These are phyloP conservation scores for Odontomachus brunneus DNA, from an alignment of 1,140 invertebrate genomes.

Conservation along the genomic window DNA sequence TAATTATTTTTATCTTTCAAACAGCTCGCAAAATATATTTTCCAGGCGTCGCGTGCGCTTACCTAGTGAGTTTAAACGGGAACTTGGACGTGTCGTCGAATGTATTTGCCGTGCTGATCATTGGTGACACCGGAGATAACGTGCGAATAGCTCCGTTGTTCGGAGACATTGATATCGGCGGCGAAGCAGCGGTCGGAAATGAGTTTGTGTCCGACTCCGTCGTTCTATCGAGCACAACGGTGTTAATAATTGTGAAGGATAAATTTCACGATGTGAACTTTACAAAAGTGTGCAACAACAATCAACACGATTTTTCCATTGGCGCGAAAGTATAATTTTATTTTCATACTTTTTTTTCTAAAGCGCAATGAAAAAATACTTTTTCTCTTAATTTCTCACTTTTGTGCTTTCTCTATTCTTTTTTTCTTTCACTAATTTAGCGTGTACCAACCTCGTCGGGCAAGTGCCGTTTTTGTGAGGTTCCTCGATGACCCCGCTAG, in stretches of 20 bases:
- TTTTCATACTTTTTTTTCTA: conserved; percentile 3
- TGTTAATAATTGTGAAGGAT: not conserved
- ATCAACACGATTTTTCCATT: conserved; percentile 5
- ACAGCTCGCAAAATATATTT: not conserved
- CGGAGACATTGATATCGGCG: conserved; percentile 68
- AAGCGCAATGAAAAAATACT: not conserved
- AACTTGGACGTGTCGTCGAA: conserved; percentile 61
- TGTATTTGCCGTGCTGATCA: conserved; percentile 49
- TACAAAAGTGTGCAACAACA: conserved; percentile 23
- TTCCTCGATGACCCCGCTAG: conserved; percentile 90
- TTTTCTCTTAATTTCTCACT: too few relatives aligned
- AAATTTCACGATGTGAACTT: not conserved
- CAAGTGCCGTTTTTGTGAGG: conserved; percentile 75
- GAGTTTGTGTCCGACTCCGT: conserved; percentile 91
- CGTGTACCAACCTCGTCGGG: conserved; percentile 66
- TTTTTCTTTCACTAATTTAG: conserved; percentile 13
- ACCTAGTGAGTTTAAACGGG: conserved; percentile 71
- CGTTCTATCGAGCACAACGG: conserved; percentile 84
- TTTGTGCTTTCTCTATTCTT: not conserved
- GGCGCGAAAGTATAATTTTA: not conserved
- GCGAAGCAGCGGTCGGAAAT: conserved; percentile 79
- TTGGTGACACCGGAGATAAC: conserved; percentile 66
- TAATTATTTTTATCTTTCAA: too few relatives aligned
- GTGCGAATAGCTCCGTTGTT: conserved; percentile 42
- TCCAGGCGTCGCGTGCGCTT: not conserved